phyloP scores from a whole-genome alignment of 2,888 invertebrate genomes.

The Esperia sulphurella region DNA sequence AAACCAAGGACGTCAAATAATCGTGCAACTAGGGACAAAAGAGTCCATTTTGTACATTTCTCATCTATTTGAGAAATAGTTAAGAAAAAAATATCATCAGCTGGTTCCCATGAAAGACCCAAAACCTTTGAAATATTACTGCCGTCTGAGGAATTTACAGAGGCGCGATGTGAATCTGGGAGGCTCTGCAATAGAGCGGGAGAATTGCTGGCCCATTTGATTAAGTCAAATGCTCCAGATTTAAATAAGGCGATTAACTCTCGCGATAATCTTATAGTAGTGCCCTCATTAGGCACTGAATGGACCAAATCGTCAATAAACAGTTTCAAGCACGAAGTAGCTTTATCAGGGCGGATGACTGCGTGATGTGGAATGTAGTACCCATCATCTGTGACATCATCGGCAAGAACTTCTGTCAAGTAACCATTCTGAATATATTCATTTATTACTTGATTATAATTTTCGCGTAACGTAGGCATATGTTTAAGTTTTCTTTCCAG shows the following conservation, averaged over 20 bases:
- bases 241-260: slow-evolving; percentile 10
- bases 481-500: neutral
- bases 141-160: slow-evolving; percentile 4
- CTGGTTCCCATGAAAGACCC: slow-evolving; percentile 11
- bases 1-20: slow-evolving; percentile 15
- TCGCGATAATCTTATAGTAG: slow-evolving; percentile 4
- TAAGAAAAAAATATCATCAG: slow-evolving; percentile 9
- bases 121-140: slow-evolving; percentile 11
- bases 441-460: neutral
- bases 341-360: slow-evolving; percentile 1
- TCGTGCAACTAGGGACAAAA: slow-evolving; percentile 13
- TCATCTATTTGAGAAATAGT: neutral
- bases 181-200: slow-evolving; percentile 8
- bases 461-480: neutral
- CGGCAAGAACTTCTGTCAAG: neutral
- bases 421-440: slow-evolving; percentile 6
- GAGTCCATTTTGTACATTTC: slow-evolving; percentile 10
- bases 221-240: slow-evolving; percentile 13
- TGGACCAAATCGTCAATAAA: slow-evolving; percentile 15
- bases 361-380: slow-evolving; percentile 4
- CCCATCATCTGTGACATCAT: neutral
- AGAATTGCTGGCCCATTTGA: slow-evolving; percentile 14
- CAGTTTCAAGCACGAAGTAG: neutral
- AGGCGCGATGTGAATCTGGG: slow-evolving; percentile 3
- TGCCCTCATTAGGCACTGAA: slow-evolving; percentile 4